Percentiles rank a stretch among this genome's conserved stretches.
phyloP scores from a whole-genome alignment of 1,140 invertebrate species.

The Hyphantria cunea region DNA sequence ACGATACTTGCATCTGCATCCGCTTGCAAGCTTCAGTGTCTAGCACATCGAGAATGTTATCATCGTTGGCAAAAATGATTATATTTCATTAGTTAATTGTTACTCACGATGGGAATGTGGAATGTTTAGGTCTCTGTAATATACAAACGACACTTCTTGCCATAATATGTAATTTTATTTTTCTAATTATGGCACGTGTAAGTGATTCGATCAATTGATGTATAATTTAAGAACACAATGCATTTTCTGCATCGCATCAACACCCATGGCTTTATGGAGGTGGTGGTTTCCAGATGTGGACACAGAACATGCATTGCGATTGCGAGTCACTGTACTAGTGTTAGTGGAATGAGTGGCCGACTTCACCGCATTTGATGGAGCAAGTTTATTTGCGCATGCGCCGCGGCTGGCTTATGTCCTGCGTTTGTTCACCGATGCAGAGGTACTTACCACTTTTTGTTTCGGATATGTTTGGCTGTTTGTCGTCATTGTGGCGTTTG shows the following conservation, averaged over 20 bases:
- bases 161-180: slow-evolving; percentile 34
- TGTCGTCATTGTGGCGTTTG: slow-evolving; percentile 72
- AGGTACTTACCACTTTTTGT: slow-evolving; percentile 63
- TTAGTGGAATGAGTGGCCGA: slow-evolving; percentile 80
- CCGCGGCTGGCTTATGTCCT: slow-evolving; percentile 72
- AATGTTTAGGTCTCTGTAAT: slow-evolving; percentile 60
- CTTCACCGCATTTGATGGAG: slow-evolving; percentile 77
- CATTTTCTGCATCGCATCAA: slow-evolving; percentile 55
- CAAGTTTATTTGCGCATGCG: slow-evolving; percentile 79
- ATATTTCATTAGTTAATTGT: slow-evolving; percentile 39
- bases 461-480: slow-evolving; percentile 70
- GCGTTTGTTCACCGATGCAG: slow-evolving; percentile 70
- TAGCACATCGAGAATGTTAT: slow-evolving; percentile 72
- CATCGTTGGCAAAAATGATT: slow-evolving; percentile 53
- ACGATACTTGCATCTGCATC: slow-evolving; percentile 57
- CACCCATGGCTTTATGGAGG: slow-evolving; percentile 28
- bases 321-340: slow-evolving; percentile 65
- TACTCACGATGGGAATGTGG: slow-evolving; percentile 46
- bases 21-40: slow-evolving; percentile 72
- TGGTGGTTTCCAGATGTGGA: slow-evolving; percentile 54
- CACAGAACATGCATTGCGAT: slow-evolving; percentile 66
- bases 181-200: slow-evolving; percentile 32
- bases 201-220: slow-evolving; percentile 39
- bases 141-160: slow-evolving; percentile 50
- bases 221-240: slow-evolving; percentile 49